phyloP scores from a whole-genome alignment of 2,797 vertebrate genomes.

The Mareca strepera region DNA sequence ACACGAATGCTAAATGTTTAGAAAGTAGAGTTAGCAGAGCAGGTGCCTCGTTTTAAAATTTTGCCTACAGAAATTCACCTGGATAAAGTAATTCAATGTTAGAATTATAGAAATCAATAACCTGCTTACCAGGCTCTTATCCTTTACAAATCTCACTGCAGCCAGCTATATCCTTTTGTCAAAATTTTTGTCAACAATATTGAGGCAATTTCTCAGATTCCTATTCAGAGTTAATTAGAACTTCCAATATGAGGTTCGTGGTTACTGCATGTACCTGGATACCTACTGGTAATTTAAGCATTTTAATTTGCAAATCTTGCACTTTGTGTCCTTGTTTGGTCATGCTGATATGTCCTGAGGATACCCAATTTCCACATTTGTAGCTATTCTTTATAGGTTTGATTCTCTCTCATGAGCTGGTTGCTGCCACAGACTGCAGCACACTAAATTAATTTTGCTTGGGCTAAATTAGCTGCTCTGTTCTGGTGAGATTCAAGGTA shows the following conservation, averaged over 20 bases:
- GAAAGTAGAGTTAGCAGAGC: not conserved
- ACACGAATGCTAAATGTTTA: not conserved
- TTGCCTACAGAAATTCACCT: not conserved
- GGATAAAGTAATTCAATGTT: not conserved
- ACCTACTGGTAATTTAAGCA: not conserved
- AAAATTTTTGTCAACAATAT: not conserved
- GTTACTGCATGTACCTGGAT: not conserved
- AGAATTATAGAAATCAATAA: not conserved
- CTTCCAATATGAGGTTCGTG: not conserved
- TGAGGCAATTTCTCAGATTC: not conserved
- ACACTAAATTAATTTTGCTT: slow-evolving; percentile 16
- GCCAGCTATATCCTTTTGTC: not conserved
- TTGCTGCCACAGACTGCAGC: not conserved
- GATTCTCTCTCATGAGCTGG: not conserved
- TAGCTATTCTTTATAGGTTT: not conserved
- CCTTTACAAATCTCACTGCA: not conserved
- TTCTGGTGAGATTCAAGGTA: slow-evolving; percentile 6
- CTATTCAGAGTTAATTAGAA: not conserved
- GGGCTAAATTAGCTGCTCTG: not conserved
- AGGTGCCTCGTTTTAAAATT: not conserved
- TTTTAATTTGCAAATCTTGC: not conserved
- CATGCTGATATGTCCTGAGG: not conserved
- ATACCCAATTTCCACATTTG: not conserved
- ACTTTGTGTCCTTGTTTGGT: not conserved
- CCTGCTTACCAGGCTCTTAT: not conserved